Conservation (phyloP, 1,140 invertebrate genomes). For the Orius laevigatus region DNA sequence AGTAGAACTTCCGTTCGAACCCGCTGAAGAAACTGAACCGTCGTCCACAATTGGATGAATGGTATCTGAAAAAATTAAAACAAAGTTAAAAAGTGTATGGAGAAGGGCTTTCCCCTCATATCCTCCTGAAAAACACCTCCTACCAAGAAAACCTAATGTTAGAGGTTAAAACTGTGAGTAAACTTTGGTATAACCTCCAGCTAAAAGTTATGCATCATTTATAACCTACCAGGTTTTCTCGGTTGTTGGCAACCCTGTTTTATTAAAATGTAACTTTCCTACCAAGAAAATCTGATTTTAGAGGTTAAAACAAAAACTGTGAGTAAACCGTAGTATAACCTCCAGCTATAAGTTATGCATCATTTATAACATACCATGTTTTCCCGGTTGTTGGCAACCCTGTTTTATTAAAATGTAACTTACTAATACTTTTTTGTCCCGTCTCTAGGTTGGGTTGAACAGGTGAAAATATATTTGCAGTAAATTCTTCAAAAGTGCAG, state of each 20-base stretch:
- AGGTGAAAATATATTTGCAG: conserved; percentile 68
- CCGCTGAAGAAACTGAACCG: conserved; percentile 21
- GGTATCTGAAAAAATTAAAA: neutral
- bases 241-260: neutral
- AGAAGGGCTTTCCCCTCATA: no score
- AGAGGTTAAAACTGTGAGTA: neutral
- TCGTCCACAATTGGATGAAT: conserved; percentile 8
- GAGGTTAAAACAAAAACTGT: neutral
- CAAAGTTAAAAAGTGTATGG: no score
- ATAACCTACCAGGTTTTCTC: neutral
- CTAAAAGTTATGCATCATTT: neutral
- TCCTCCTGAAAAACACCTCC: no score
- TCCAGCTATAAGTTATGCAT: neutral
- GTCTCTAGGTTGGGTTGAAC: conserved; percentile 35
- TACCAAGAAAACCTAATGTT: neutral
- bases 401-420: neutral
- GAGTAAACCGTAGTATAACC: neutral
- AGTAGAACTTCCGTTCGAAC: conserved; percentile 30
- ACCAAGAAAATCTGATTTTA: neutral
- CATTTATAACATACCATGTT: neutral
- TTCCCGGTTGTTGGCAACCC: neutral
- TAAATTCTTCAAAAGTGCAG: conserved; percentile 84
- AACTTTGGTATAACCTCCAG: neutral
- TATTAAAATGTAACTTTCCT: neutral
- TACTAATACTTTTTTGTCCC: conserved; percentile 20